A percentile compares a stretch with the other conserved stretches of the same genome.
Evolutionary conservation across 2,888 invertebrate species (phyloP).

Genomic region (Acanthosepion lycidas): DNA sequence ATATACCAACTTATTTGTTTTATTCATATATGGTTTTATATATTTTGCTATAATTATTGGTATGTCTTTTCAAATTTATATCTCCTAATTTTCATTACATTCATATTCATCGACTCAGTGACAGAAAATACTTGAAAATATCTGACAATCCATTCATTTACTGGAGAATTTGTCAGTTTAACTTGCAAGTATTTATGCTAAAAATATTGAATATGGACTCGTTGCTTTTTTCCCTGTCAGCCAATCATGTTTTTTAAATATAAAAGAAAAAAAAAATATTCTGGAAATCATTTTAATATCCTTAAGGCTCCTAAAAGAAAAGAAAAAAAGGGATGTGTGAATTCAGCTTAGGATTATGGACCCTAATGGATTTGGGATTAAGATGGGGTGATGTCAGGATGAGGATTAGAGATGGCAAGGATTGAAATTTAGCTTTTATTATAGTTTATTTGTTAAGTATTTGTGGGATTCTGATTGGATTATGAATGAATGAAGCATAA

Average conservation of each 20-base stretch:
- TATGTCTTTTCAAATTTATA: too few relatives aligned
- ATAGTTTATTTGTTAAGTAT: not conserved
- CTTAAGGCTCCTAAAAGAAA: too few relatives aligned
- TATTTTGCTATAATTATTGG: too few relatives aligned
- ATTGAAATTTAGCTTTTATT: not conserved
- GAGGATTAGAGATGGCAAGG: not conserved
- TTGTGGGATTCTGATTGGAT: not conserved
- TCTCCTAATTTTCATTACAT: not conserved
- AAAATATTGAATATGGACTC: not conserved
- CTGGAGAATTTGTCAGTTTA: not conserved
- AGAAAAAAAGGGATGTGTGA: not conserved
- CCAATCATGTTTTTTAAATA: too few relatives aligned
- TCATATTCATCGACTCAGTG: not conserved
- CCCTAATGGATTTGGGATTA: slow-evolving; percentile 12
- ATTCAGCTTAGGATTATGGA: not conserved
- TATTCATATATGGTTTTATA: too few relatives aligned
- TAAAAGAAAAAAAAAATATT: too few relatives aligned
- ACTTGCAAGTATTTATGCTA: not conserved
- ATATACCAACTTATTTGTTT: too few relatives aligned
- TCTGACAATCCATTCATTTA: not conserved
- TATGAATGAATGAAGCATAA: not conserved
- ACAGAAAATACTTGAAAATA: not conserved
- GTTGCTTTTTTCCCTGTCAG: not conserved
- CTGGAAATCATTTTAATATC: too few relatives aligned
- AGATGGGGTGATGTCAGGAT: slow-evolving; percentile 33